Percentiles rank a stretch among this genome's conserved stretches.
Evolutionary conservation across 2,113 vertebrate genomes (phyloP).

Genomic region (Leucoraja erinaceus): DNA sequence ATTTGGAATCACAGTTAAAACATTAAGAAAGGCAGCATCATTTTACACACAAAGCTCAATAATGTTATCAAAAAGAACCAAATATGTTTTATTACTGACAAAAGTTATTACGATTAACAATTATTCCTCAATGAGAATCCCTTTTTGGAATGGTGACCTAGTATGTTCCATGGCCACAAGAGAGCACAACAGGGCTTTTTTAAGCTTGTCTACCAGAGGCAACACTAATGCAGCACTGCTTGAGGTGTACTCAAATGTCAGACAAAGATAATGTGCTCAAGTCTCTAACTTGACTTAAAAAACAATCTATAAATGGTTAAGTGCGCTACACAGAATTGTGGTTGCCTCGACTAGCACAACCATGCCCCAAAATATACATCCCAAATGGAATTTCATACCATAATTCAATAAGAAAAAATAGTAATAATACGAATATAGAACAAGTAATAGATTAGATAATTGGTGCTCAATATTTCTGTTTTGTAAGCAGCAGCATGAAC

Average conservation of each 20-base stretch:
- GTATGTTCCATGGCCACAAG: neutral
- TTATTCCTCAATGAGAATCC: neutral
- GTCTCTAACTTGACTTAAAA: too few relatives aligned
- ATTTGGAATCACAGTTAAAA: neutral
- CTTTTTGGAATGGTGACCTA: neutral
- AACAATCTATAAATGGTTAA: too few relatives aligned
- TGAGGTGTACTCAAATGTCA: too few relatives aligned
- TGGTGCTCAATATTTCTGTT: neutral
- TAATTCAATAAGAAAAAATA: neutral
- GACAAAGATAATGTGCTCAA: too few relatives aligned
- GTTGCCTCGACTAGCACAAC: too few relatives aligned
- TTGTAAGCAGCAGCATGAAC: neutral
- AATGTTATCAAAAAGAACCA: neutral
- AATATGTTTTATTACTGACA: neutral
- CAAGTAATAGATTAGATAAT: neutral
- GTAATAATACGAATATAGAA: neutral
- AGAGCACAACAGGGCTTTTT: neutral
- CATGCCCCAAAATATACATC: neutral
- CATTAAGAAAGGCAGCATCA: neutral
- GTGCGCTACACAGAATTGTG: too few relatives aligned
- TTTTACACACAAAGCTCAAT: neutral
- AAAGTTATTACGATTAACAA: too few relatives aligned
- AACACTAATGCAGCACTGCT: too few relatives aligned
- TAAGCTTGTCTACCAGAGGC: too few relatives aligned
- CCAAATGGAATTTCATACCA: neutral